phyloP scores from a whole-genome alignment of 2,888 invertebrate species.

The Apamea monoglypha region DNA sequence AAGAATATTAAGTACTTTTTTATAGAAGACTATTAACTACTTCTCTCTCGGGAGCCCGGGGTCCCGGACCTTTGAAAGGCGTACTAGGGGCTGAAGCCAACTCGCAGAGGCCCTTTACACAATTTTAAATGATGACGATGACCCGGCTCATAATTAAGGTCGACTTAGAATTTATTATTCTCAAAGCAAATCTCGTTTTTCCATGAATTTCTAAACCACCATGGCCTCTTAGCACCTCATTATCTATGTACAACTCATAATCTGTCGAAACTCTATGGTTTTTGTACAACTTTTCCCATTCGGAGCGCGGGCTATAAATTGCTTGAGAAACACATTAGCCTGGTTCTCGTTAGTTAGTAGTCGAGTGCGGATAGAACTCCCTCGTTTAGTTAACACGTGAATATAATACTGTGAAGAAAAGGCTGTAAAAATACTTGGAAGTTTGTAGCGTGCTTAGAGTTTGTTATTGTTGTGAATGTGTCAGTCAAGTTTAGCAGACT shows the following conservation, averaged over 20 bases:
- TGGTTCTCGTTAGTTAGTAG: slow-evolving; percentile 54
- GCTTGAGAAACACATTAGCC: slow-evolving; percentile 64
- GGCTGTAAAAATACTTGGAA: slow-evolving; percentile 24
- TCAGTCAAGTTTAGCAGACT: slow-evolving; percentile 2
- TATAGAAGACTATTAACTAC: too few relatives aligned
- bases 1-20: too few relatives aligned
- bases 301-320: slow-evolving; percentile 37
- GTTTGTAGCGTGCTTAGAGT: slow-evolving; percentile 9
- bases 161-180: not conserved
- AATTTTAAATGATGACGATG: too few relatives aligned
- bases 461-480: slow-evolving; percentile 17
- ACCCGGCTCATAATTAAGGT: not conserved
- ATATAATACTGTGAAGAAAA: slow-evolving; percentile 32
- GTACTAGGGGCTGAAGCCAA: too few relatives aligned
- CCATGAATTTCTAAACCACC: slow-evolving; percentile 10
- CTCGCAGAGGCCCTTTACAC: too few relatives aligned
- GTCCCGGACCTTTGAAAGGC: too few relatives aligned
- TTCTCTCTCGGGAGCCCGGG: too few relatives aligned
- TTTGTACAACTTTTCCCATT: slow-evolving; percentile 55
- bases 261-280: slow-evolving; percentile 54
- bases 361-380: slow-evolving; percentile 37
- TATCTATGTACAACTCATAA: slow-evolving; percentile 54
- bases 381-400: slow-evolving; percentile 31
- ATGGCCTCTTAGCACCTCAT: slow-evolving; percentile 39
- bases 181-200: slow-evolving; percentile 8